A percentile compares a stretch with the other conserved stretches of the same genome.
phyloP scores from a whole-genome alignment of 30 jellyfish, hydroid and myxozoan genomes.

The Kudoa iwatai region DNA sequence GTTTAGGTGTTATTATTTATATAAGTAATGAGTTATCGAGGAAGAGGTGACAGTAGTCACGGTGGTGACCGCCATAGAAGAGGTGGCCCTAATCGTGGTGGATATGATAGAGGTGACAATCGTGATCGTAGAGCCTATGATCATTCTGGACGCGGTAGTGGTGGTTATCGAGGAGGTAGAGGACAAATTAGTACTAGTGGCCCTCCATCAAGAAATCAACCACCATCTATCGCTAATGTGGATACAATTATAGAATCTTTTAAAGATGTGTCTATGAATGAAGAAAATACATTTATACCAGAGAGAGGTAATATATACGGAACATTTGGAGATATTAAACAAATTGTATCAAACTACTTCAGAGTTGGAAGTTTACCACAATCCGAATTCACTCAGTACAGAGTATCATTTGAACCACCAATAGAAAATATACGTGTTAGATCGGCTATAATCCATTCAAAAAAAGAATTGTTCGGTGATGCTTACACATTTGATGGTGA shows the following conservation, averaged over 20 bases:
- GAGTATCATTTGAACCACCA: constrained; percentile 18
- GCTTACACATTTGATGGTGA: constrained; percentile 37
- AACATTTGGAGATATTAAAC: too few species aligned
- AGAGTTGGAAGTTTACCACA: constrained; percentile 4
- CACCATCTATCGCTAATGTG: too few species aligned
- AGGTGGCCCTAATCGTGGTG: constrained; percentile 1
- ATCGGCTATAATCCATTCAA: constrained; percentile 6
- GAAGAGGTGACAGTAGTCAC: too few species aligned
- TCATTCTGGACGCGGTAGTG: background rate
- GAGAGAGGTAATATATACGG: background rate
- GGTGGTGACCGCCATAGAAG: background rate
- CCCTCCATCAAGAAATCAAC: too few species aligned
- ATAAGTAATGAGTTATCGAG: too few species aligned
- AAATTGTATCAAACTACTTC: constrained; percentile 34
- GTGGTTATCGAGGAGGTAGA: background rate
- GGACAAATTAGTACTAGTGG: background rate
- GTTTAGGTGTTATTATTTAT: too few species aligned
- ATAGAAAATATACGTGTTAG: too few species aligned
- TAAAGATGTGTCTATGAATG: background rate
- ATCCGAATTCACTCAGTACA: constrained; percentile 16
- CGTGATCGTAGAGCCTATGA: constrained; percentile 1
- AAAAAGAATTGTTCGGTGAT: constrained; percentile 16
- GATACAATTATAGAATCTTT: background rate
- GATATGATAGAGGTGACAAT: background rate
- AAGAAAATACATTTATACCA: background rate